These are phyloP conservation scores for Andrena bicolor DNA, from an alignment of 2,888 invertebrate genomes.

Conservation along the genomic window DNA sequence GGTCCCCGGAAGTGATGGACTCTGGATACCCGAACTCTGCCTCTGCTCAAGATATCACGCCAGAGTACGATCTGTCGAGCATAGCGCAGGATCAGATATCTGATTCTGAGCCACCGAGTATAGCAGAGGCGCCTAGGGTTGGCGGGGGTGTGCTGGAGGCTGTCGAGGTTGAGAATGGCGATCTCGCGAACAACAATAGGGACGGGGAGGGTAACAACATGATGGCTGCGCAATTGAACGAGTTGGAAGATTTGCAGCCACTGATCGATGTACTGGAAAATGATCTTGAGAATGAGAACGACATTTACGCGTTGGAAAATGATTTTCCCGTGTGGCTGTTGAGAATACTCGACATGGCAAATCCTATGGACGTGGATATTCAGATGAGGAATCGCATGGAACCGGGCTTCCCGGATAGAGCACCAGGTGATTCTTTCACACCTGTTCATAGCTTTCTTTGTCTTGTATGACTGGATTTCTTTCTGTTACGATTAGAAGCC, in stretches of 20 bases:
- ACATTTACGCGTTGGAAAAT: constrained; percentile 78
- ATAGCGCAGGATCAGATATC: constrained; percentile 75
- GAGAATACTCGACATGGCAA: constrained; percentile 76
- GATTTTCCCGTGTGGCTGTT: constrained; percentile 79
- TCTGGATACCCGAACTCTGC: constrained; percentile 82
- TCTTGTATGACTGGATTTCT: neutral
- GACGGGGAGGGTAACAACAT: constrained; percentile 86
- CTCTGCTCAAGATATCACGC: constrained; percentile 79
- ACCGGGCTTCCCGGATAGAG: neutral
- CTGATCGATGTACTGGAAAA: constrained; percentile 78
- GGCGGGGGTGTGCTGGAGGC: constrained; percentile 52
- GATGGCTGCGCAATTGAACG: constrained; percentile 76
- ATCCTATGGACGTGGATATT: constrained; percentile 63
- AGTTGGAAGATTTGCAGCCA: constrained; percentile 76
- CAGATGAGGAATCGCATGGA: constrained; percentile 30
- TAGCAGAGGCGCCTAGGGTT: constrained; percentile 73
- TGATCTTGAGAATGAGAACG: constrained; percentile 81
- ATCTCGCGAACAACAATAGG: constrained; percentile 86
- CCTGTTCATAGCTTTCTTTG: neutral
- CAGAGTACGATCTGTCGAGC: constrained; percentile 78
- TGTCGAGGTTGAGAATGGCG: constrained; percentile 85
- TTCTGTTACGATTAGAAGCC: constrained; percentile 32
- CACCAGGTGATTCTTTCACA: constrained; percentile 51
- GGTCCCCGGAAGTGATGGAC: constrained; percentile 81
- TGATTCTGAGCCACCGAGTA: constrained; percentile 74